Percentiles rank a stretch among this genome's conserved stretches.
These are phyloP conservation scores for Diadema setosum DNA, from an alignment of 35 echinoderm and acorn worm genomes.

Conservation along the genomic window DNA sequence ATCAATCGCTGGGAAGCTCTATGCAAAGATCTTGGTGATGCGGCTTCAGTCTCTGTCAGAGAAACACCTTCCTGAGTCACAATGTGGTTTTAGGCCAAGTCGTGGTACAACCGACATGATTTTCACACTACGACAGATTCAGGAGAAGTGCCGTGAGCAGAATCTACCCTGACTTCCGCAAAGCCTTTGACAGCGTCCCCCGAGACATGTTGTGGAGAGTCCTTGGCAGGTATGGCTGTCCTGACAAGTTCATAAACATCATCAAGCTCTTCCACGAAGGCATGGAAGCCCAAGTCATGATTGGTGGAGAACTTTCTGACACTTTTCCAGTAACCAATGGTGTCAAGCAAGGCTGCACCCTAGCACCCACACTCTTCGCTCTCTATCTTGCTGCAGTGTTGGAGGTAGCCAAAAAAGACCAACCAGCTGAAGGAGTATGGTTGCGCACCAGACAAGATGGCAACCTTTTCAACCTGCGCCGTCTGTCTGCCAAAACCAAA, in stretches of 20 bases:
- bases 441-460: constrained; percentile 4
- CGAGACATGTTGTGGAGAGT: too few relatives aligned
- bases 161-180: background rate
- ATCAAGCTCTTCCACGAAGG: background rate
- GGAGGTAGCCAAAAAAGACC: background rate
- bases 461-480: too few relatives aligned
- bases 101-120: too few relatives aligned
- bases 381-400: constrained; percentile 20
- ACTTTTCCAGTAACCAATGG: background rate
- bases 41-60: too few relatives aligned
- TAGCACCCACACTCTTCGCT: constrained; percentile 25
- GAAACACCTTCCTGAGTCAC: too few relatives aligned
- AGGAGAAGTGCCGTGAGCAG: background rate
- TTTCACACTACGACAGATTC: too few relatives aligned
- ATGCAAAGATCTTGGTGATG: too few relatives aligned
- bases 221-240: too few relatives aligned
- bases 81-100: too few relatives aligned
- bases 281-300: background rate
- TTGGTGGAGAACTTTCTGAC: background rate
- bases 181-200: too few relatives aligned
- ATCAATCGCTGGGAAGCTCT: background rate
- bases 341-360: too few relatives aligned
- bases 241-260: background rate
- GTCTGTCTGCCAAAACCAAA: too few relatives aligned
- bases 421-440: background rate